phyloP scores from a whole-genome alignment of 2,888 invertebrate species.

The Encarsia formosa region DNA sequence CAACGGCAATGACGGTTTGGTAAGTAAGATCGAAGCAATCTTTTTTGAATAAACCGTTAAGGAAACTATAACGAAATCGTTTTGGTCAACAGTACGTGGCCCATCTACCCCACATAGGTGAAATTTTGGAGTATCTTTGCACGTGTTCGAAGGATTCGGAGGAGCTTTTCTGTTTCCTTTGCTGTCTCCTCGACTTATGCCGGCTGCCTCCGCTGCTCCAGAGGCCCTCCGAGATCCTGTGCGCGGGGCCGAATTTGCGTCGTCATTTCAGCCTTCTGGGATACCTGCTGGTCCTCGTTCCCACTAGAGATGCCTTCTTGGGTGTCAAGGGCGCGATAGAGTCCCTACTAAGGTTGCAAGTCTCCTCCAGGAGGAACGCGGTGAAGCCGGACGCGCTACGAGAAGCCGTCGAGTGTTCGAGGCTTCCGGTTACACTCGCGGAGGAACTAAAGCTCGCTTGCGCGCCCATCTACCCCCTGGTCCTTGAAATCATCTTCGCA shows the following conservation, averaged over 20 bases:
- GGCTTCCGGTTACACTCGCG: conserved; percentile 42
- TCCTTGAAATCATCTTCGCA: conserved; percentile 40
- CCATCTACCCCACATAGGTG: conserved; percentile 43
- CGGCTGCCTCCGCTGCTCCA: conserved; percentile 40
- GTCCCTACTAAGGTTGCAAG: neutral
- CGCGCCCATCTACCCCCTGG: conserved; percentile 37
- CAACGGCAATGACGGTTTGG: conserved; percentile 32
- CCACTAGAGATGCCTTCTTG: conserved; percentile 20
- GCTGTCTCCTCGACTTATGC: conserved; percentile 42
- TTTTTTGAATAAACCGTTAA: no score
- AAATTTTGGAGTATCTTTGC: conserved; percentile 43
- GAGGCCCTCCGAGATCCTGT: conserved; percentile 40
- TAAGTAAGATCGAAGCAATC: no score
- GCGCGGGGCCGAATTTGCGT: conserved; percentile 34
- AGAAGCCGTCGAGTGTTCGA: conserved; percentile 42
- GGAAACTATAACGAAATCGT: no score
- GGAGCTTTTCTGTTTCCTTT: conserved; percentile 37
- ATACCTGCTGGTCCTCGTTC: conserved; percentile 38
- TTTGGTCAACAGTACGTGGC: conserved; percentile 46
- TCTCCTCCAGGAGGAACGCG: conserved; percentile 3
- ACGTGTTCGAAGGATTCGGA: conserved; percentile 24
- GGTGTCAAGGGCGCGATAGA: conserved; percentile 4
- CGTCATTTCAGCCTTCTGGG: conserved; percentile 48
- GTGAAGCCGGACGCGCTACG: conserved; percentile 33
- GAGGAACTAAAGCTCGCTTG: conserved; percentile 41